Evolutionary conservation across 2,888 invertebrate species (phyloP).

Genomic region (Ochlodes sylvanus): DNA sequence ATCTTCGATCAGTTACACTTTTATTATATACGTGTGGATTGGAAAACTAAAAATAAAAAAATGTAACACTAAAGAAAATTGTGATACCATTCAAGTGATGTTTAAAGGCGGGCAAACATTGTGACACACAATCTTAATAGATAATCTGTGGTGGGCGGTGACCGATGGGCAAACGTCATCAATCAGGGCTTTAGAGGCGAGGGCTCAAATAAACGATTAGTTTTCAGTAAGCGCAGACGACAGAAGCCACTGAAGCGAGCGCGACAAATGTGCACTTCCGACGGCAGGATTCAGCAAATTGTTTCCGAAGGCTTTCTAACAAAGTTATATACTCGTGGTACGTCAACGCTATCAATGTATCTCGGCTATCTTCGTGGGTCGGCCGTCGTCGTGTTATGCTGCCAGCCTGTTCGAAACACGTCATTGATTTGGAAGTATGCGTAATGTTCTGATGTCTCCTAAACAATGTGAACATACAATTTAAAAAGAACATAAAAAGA

Average conservation of each 20-base stretch:
- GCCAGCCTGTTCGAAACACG: too few relatives aligned
- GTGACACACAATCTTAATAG: slow-evolving; percentile 63
- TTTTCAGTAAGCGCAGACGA: slow-evolving; percentile 40
- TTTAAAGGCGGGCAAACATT: slow-evolving; percentile 62
- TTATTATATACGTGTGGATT: too few relatives aligned
- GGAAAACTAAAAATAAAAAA: too few relatives aligned
- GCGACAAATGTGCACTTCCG: slow-evolving; percentile 37
- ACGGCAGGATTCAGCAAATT: slow-evolving; percentile 29
- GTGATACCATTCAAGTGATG: slow-evolving; percentile 13
- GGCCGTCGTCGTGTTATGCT: neutral
- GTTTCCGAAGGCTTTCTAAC: slow-evolving; percentile 23
- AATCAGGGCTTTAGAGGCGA: slow-evolving; percentile 55
- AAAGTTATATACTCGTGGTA: neutral
- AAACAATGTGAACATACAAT: too few relatives aligned
- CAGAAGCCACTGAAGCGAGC: slow-evolving; percentile 35
- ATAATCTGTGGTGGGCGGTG: slow-evolving; percentile 59
- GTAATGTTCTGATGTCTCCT: too few relatives aligned
- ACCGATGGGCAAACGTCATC: slow-evolving; percentile 54
- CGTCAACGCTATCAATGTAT: neutral
- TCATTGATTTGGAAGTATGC: too few relatives aligned
- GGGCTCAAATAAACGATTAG: slow-evolving; percentile 44
- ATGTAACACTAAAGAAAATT: slow-evolving; percentile 1
- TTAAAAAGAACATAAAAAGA: too few relatives aligned
- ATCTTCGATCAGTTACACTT: too few relatives aligned
- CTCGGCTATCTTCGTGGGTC: neutral